Base-by-base conservation (phyloP, 2,113 vertebrate genomes). In the Embiotoca jacksoni region DNA sequence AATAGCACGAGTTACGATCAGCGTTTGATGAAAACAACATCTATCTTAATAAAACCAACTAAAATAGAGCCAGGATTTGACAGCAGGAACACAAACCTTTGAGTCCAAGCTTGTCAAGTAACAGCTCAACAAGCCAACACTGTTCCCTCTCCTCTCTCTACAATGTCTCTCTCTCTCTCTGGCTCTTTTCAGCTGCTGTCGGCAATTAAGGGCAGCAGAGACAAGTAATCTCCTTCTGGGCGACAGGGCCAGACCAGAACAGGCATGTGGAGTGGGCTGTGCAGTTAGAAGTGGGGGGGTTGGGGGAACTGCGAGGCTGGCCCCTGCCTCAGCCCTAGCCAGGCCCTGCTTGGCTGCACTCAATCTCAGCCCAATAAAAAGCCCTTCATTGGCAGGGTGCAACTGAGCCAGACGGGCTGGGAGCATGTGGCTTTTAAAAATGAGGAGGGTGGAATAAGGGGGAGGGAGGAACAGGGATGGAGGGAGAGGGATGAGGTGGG, bases 331-430 rank as follows among this genome's bases (percentile, higher is more conserved):
- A 86, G 88, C 68, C 63, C 74, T 44, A 82, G 88, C 88, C 85
- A 81, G 90, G 89, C 91, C 87, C 91, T 91, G 94, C 94, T 94
- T 94, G 93, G 93, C 94, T 94, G 94, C 94, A 94, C 94, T 94
- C 94, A 94, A 95, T 94, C 93, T 93, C 89, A 86, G 92, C 91
- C 93, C 91, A 95, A 95, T 95, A 94, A 95, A 95, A 94, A 92
- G 91, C 85, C 92, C 90, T 95, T 95, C 94, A 94, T 92, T 95
- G 94, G 94, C 92, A 90, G 83, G 81, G 92, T 91, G 86, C 89
- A 89, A 92, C 92, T 92, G 89, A 94, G 90, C 91, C 93, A 93
- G 89, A 93, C 91, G 80, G 88, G 87, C 90, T 89, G 92, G 89
- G 91, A 92, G 92, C 89, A 92, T 94, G 93, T 91, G 92, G 92